phyloP scores from a whole-genome alignment of 2,888 invertebrate species.

The Elaeidobius kamerunicus region DNA sequence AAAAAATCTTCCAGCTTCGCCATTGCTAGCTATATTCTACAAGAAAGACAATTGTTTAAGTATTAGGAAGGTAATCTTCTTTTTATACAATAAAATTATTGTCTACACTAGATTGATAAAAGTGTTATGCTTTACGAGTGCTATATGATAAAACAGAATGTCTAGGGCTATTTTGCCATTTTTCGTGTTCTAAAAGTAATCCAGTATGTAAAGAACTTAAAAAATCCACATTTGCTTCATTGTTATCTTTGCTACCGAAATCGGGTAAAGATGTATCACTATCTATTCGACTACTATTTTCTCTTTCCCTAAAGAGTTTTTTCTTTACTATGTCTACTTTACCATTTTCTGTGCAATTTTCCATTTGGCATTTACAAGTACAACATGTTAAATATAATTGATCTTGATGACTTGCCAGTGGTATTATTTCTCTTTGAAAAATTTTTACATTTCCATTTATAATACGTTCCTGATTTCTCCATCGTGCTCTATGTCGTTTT shows the following conservation, averaged over 20 bases:
- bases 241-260: slow-evolving; percentile 26
- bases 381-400: slow-evolving; percentile 44
- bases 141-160: slow-evolving; percentile 33
- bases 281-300: slow-evolving; percentile 12
- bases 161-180: slow-evolving; percentile 51
- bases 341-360: slow-evolving; percentile 46
- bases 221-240: slow-evolving; percentile 38
- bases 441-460: slow-evolving; percentile 48
- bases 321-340: slow-evolving; percentile 48
- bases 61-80: too few species aligned
- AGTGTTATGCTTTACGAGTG: neutral
- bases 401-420: slow-evolving; percentile 54
- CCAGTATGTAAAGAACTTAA: slow-evolving; percentile 50
- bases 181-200: slow-evolving; percentile 52
- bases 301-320: slow-evolving; percentile 30
- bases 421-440: slow-evolving; percentile 53
- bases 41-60: too few species aligned
- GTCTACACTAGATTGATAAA: neutral
- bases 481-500: slow-evolving; percentile 45
- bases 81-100: too few species aligned
- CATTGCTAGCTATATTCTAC: slow-evolving; percentile 45
- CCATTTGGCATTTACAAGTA: slow-evolving; percentile 46
- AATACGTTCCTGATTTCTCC: slow-evolving; percentile 51
- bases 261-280: slow-evolving; percentile 18
- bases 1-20: slow-evolving; percentile 80